Conservation (phyloP, 2,113 vertebrate species). For the Lutjanus erythropterus region DNA sequence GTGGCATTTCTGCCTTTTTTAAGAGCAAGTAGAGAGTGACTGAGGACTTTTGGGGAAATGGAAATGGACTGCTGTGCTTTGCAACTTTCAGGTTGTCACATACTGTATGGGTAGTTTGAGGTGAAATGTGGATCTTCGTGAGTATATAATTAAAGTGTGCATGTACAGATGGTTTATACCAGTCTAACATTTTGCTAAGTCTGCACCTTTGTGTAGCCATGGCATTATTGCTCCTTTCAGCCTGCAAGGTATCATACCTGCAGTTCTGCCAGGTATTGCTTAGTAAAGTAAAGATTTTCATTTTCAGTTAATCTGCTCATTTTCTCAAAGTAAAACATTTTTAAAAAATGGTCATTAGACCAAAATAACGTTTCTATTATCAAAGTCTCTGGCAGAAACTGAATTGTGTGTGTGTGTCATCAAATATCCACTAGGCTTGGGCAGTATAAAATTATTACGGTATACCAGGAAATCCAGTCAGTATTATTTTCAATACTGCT, state of each 20-base stretch:
- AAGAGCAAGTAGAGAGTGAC: slow-evolving; percentile 5
- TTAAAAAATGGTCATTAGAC: no score
- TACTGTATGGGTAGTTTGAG: neutral
- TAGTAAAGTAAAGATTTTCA: no score
- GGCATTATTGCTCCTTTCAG: neutral
- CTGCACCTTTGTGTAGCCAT: neutral
- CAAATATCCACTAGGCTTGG: no score
- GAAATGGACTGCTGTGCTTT: neutral
- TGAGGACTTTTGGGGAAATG: neutral
- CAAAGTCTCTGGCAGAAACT: no score
- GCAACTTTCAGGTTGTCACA: neutral
- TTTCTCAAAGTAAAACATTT: no score
- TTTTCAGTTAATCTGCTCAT: neutral
- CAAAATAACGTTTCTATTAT: no score
- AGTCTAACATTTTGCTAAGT: neutral
- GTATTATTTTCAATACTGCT: no score
- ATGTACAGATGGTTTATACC: neutral
- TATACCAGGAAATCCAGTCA: no score
- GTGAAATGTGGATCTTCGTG: neutral
- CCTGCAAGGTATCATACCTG: neutral
- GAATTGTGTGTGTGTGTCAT: no score
- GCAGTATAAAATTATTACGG: no score
- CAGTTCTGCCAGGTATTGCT: neutral
- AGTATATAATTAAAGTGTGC: neutral
- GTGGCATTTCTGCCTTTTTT: neutral